Conservation (phyloP, 1,140 invertebrate species). For the Carcinoscorpius rotundicauda region DNA sequence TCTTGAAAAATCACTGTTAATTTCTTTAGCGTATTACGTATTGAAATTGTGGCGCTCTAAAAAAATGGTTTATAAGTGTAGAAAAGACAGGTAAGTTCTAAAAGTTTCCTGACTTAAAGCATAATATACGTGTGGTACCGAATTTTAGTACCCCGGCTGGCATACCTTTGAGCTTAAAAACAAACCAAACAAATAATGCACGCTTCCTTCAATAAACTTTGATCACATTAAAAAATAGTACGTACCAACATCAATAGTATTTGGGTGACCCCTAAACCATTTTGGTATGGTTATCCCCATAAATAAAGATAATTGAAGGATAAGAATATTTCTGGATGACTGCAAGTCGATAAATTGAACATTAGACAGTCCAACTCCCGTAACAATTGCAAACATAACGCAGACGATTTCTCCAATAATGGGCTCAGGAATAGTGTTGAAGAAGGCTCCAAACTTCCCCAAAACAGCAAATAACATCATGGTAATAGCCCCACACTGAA, state of each 20-base stretch:
- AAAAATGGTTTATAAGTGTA: no score
- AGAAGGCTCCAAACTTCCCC: constrained; percentile 67
- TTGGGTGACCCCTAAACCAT: constrained; percentile 53
- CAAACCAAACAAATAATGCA: no score
- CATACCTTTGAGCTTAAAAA: no score
- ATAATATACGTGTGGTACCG: no score
- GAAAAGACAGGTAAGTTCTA: no score
- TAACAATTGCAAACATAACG: constrained; percentile 73
- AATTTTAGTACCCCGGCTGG: no score
- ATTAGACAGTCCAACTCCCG: constrained; percentile 64
- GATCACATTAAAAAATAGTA: no score
- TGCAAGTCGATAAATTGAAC: constrained; percentile 67
- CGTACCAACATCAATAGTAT: constrained; percentile 41
- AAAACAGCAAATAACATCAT: constrained; percentile 67
- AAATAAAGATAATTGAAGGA: constrained; percentile 71
- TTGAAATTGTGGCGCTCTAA: no score
- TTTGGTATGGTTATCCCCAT: constrained; percentile 61
- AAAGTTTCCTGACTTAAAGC: no score
- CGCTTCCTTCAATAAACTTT: no score
- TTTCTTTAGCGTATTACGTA: no score
- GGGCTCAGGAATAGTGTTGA: constrained; percentile 75
- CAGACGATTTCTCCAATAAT: constrained; percentile 74
- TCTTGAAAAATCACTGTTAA: no score
- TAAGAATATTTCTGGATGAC: constrained; percentile 64
- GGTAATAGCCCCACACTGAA: constrained; percentile 59